These are phyloP conservation scores for Apamea epomidion DNA, from an alignment of 2,888 invertebrate genomes.

Conservation along the genomic window DNA sequence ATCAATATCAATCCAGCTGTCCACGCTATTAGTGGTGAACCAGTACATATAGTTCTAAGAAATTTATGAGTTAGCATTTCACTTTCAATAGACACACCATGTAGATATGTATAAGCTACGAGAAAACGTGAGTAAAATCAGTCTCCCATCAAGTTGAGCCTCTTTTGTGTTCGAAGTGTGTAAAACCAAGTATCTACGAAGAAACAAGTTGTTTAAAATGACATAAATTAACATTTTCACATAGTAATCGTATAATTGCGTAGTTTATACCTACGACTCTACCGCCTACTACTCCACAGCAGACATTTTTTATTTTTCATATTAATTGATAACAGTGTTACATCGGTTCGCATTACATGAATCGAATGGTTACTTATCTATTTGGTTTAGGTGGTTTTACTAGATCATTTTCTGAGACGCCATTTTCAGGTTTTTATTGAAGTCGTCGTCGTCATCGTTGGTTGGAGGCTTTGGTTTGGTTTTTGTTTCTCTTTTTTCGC, in stretches of 20 bases:
- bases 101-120: conserved; percentile 51
- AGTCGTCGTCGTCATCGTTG: background rate
- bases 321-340: conserved; percentile 31
- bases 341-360: conserved; percentile 6
- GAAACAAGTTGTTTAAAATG: conserved; percentile 49
- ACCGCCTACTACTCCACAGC: background rate
- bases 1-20: conserved; percentile 18
- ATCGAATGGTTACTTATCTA: background rate
- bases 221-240: conserved; percentile 59
- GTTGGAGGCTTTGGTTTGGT: background rate
- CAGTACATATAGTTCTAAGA: conserved; percentile 24
- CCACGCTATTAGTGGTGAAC: conserved; percentile 8
- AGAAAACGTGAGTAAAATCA: conserved; percentile 69
- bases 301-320: conserved; percentile 29
- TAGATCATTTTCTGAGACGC: background rate
- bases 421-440: conserved; percentile 15
- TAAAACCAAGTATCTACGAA: conserved; percentile 45
- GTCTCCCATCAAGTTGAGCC: conserved; percentile 55
- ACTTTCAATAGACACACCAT: conserved; percentile 66
- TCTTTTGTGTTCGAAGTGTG: conserved; percentile 60
- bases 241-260: conserved; percentile 32
- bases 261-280: conserved; percentile 32
- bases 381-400: background rate
- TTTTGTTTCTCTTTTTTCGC: conserved; percentile 3
- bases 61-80: conserved; percentile 58